Conservation (phyloP, 1,140 invertebrate species). For the Lanistes nyassanus region DNA sequence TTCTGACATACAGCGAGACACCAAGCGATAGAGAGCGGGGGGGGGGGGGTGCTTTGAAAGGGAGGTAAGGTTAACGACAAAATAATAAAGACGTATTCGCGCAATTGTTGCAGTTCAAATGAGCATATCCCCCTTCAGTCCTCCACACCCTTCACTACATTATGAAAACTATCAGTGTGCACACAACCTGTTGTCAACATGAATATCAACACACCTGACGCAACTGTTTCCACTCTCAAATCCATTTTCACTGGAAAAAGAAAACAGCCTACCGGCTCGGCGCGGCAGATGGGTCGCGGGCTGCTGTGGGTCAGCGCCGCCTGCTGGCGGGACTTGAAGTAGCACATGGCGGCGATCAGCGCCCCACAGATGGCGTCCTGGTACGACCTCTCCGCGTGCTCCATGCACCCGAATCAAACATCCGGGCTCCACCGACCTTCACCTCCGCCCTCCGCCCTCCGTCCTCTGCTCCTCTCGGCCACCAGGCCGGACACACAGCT, state of each 20-base stretch:
- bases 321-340: conserved; percentile 43
- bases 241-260: not conserved
- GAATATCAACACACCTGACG: not conserved
- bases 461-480: not conserved
- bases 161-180: too few species aligned
- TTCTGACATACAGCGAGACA: too few species aligned
- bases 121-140: too few species aligned
- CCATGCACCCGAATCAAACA: conserved; percentile 39
- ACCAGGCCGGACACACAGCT: not conserved
- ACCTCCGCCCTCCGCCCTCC: not conserved
- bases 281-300: conserved; percentile 17
- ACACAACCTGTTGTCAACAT: too few species aligned
- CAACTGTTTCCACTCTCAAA: not conserved
- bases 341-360: conserved; percentile 55
- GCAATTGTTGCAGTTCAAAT: too few species aligned
- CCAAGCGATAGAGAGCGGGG: too few species aligned
- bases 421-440: too few species aligned
- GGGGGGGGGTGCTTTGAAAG: too few species aligned
- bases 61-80: too few species aligned
- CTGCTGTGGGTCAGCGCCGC: conserved; percentile 13
- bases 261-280: conserved; percentile 22
- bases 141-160: too few species aligned
- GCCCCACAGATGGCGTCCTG: conserved; percentile 56
- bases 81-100: too few species aligned
- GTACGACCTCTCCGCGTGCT: conserved; percentile 43